A percentile compares a stretch with the other conserved stretches of the same genome.
These are phyloP conservation scores for Drosophila sordidula DNA, from an alignment of 2,888 invertebrate species.

Conservation along the genomic window DNA sequence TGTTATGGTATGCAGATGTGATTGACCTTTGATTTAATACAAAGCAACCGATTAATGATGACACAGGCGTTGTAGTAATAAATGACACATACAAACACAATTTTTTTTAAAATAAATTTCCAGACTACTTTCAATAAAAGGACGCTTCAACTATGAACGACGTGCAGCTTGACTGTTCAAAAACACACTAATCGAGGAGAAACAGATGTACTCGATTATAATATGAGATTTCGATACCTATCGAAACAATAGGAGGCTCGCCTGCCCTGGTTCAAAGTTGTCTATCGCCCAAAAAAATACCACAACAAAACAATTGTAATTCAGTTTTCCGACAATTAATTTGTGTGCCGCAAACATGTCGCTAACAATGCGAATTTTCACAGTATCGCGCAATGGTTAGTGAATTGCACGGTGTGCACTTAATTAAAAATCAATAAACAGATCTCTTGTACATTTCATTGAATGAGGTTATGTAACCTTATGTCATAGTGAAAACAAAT, in stretches of 20 bases:
- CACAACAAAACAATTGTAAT: conserved; percentile 55
- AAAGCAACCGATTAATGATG: not conserved
- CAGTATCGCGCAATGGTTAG: conserved; percentile 81
- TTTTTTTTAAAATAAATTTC: not conserved
- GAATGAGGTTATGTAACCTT: conserved; percentile 84
- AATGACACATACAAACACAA: not conserved
- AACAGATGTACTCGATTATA: conserved; percentile 10
- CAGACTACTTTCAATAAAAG: not conserved
- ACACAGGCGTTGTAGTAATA: not conserved
- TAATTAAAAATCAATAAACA: not conserved
- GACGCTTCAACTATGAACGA: not conserved
- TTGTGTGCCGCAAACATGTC: conserved; percentile 69
- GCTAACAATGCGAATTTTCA: conserved; percentile 79
- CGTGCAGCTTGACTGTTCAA: conserved; percentile 9
- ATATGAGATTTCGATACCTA: not conserved
- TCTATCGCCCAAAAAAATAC: conserved; percentile 43
- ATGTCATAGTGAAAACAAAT: conserved; percentile 82
- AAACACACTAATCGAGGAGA: conserved; percentile 12
- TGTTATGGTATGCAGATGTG: conserved; percentile 11
- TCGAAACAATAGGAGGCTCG: not conserved
- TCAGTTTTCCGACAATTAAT: conserved; percentile 34
- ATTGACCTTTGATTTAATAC: conserved; percentile 12
- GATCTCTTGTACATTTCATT: conserved; percentile 2
- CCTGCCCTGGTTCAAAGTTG: conserved; percentile 8
- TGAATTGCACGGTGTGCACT: conserved; percentile 2